Evolutionary conservation across 2,888 invertebrate genomes (phyloP).

Genomic region (Tryphoninae sp.): DNA sequence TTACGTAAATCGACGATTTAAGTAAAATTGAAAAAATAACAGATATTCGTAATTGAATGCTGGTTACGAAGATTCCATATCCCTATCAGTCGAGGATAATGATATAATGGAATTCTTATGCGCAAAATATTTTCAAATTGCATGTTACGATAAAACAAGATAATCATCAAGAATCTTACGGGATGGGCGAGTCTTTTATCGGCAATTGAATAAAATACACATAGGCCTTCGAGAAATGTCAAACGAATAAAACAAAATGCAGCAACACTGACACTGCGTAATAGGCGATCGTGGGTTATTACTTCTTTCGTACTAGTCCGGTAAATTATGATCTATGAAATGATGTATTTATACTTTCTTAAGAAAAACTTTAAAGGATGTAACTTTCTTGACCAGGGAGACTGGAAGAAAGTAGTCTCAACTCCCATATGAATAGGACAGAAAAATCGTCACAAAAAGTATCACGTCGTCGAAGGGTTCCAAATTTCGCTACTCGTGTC

Average conservation of each 20-base stretch:
- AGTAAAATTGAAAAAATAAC: not conserved
- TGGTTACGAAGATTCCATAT: not conserved
- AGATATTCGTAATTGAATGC: not conserved
- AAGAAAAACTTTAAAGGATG: no score
- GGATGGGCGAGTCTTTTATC: slow-evolving; percentile 30
- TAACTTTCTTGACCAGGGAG: no score
- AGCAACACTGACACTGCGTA: slow-evolving; percentile 9
- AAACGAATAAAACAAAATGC: slow-evolving; percentile 9
- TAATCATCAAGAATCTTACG: slow-evolving; percentile 55
- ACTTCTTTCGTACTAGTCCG: no score
- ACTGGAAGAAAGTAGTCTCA: no score
- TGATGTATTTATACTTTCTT: no score
- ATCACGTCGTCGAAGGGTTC: no score
- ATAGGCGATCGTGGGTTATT: not conserved
- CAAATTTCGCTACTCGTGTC: no score
- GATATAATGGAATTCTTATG: not conserved
- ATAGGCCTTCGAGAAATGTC: not conserved
- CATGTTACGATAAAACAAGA: slow-evolving; percentile 34
- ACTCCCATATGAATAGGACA: no score
- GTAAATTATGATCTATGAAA: no score
- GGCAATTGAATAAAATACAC: slow-evolving; percentile 40
- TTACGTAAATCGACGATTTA: not conserved
- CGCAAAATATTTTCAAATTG: not conserved
- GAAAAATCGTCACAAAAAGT: no score
- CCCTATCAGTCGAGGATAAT: not conserved